Conservation (phyloP, 2,797 vertebrate species). For the Pitangus sulphuratus region DNA sequence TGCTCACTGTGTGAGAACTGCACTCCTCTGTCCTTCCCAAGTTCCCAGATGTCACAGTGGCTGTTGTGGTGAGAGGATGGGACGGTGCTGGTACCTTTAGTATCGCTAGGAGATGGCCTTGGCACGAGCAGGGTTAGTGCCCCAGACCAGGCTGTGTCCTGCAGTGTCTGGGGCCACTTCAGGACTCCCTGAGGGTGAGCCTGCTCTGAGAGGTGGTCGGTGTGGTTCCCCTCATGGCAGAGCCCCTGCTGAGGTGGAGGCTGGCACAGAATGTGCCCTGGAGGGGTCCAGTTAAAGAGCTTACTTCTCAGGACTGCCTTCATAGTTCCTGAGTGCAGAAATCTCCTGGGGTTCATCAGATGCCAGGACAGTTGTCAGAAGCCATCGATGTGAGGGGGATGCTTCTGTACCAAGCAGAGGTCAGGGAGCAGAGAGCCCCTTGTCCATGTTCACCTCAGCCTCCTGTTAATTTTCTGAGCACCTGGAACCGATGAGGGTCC, state of each 20-base stretch:
- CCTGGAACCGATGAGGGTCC: background rate
- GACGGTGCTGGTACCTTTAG: background rate
- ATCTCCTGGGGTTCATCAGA: background rate
- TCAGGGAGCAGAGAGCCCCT: background rate
- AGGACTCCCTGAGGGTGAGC: background rate
- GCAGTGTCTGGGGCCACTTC: fast-evolving
- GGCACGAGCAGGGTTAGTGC: background rate
- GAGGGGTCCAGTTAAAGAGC: background rate
- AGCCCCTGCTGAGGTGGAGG: background rate
- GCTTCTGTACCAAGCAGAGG: background rate
- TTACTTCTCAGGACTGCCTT: background rate
- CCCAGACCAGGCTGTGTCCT: background rate
- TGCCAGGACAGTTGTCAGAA: background rate
- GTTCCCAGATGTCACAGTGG: background rate
- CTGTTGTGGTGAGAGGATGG: background rate
- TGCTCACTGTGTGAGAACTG: background rate
- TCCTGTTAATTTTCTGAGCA: background rate
- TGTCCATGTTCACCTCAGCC: background rate
- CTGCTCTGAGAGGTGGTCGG: background rate
- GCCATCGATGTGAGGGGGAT: fast-evolving
- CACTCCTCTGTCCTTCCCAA: background rate
- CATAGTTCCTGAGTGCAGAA: background rate
- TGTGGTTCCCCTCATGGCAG: background rate
- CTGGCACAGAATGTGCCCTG: background rate
- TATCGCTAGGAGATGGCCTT: background rate